These are phyloP conservation scores for Syngnathoides biaculeatus DNA, from an alignment of 2,113 vertebrate genomes.

Conservation along the genomic window DNA sequence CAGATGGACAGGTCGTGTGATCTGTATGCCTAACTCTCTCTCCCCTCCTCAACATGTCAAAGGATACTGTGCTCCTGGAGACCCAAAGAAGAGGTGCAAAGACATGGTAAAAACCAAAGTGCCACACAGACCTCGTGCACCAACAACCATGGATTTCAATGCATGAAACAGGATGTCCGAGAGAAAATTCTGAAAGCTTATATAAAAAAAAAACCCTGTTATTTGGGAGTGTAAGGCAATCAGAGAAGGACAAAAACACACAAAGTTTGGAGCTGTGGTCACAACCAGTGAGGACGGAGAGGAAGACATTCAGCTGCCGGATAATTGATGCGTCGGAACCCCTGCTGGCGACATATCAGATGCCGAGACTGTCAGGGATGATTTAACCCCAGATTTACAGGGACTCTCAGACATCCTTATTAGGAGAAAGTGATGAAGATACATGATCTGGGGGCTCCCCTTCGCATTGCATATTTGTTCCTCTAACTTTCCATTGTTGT, in stretches of 20 bases:
- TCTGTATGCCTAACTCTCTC: too few species aligned
- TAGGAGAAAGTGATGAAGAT: conserved; percentile 1
- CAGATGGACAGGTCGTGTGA: too few species aligned
- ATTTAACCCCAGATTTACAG: conserved; percentile 1
- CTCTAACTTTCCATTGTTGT: background rate
- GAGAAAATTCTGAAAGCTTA: too few species aligned
- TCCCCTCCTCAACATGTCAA: too few species aligned
- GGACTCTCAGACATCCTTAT: background rate
- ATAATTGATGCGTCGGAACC: conserved; percentile 39
- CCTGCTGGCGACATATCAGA: conserved; percentile 22
- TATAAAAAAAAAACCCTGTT: background rate
- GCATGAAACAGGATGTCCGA: too few species aligned
- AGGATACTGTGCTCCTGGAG: too few species aligned
- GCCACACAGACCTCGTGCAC: too few species aligned
- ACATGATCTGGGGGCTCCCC: background rate
- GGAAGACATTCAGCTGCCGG: conserved; percentile 21
- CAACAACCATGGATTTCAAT: too few species aligned
- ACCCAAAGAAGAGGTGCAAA: too few species aligned
- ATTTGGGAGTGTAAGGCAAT: background rate
- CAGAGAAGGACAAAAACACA: conserved; percentile 5
- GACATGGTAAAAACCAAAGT: too few species aligned
- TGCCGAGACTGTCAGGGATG: conserved; percentile 17
- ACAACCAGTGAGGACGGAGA: conserved; percentile 16
- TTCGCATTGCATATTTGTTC: background rate
- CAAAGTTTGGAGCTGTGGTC: background rate